A percentile compares a stretch with the other conserved stretches of the same genome.
phyloP scores from a whole-genome alignment of 2,888 invertebrate species.

The Creontiades dilutus region DNA sequence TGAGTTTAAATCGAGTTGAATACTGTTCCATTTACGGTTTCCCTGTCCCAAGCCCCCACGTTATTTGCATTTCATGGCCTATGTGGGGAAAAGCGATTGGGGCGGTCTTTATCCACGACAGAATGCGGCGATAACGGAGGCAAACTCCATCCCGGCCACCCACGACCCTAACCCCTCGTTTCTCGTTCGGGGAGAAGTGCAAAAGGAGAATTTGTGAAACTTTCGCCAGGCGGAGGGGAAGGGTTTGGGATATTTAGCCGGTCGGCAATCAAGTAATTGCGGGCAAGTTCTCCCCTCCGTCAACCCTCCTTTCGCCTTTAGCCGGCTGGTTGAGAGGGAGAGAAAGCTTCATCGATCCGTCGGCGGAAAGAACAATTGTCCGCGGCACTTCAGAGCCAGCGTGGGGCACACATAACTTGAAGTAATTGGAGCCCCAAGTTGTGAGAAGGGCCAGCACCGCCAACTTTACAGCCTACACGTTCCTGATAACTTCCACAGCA shows the following conservation, averaged over 20 bases:
- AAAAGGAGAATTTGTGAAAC: constrained; percentile 29
- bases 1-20: not conserved
- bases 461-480: not conserved
- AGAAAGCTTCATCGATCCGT: constrained; percentile 8
- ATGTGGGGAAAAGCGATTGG: not conserved
- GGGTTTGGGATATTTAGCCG: constrained; percentile 14
- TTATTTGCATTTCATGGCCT: constrained; percentile 20
- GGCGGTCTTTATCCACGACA: not conserved
- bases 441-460: not conserved
- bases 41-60: not conserved
- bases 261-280: constrained; percentile 31
- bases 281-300: not conserved
- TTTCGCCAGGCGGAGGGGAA: not conserved
- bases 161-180: constrained; percentile 12
- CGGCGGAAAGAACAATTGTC: constrained; percentile 33
- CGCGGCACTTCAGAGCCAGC: constrained; percentile 34
- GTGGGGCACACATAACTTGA: constrained; percentile 12
- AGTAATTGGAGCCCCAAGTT: constrained; percentile 42
- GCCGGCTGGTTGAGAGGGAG: not conserved
- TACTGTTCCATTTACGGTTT: constrained; percentile 17
- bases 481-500: not conserved
- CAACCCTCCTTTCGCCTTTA: not conserved
- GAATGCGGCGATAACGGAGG: constrained; percentile 4
- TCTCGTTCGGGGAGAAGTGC: not conserved
- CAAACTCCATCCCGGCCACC: constrained; percentile 20